Conservation (phyloP, 2,888 invertebrate genomes). For the Sphinx pinastri region DNA sequence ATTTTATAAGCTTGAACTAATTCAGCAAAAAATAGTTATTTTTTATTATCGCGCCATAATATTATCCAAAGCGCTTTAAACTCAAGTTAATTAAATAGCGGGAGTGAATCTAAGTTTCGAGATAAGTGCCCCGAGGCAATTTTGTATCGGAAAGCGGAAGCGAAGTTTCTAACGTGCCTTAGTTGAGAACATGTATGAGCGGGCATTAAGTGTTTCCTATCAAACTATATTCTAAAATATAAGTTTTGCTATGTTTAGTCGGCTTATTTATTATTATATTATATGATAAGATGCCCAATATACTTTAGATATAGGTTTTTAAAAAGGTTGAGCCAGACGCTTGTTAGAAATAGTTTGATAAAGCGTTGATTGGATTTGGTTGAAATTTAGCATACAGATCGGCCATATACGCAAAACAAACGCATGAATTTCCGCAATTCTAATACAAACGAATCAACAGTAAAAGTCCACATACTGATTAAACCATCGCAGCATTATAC, state of each 20-base stretch:
- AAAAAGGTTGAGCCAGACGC: too few species aligned
- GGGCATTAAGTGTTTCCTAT: not conserved
- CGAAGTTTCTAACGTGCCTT: slow-evolving; percentile 16
- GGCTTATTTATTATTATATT: too few species aligned
- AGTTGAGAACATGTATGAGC: not conserved
- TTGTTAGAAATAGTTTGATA: too few species aligned
- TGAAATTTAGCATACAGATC: too few species aligned
- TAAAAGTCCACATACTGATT: slow-evolving; percentile 7
- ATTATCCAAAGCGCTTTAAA: slow-evolving; percentile 2
- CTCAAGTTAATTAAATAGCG: slow-evolving; percentile 16
- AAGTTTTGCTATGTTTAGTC: too few species aligned
- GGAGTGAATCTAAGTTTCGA: not conserved
- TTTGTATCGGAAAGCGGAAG: slow-evolving; percentile 24
- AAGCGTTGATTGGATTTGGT: too few species aligned
- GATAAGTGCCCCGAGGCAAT: slow-evolving; percentile 6
- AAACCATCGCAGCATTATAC: slow-evolving; percentile 8
- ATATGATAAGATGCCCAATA: too few species aligned
- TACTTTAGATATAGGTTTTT: too few species aligned
- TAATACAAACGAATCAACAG: not conserved
- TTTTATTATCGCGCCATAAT: not conserved
- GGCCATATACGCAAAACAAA: too few species aligned
- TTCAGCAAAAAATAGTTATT: not conserved
- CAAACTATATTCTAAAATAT: too few species aligned
- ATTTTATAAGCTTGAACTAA: not conserved
- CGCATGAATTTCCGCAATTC: not conserved